phyloP scores from a whole-genome alignment of 2,888 invertebrate species.

The Ptilodon capucinus region DNA sequence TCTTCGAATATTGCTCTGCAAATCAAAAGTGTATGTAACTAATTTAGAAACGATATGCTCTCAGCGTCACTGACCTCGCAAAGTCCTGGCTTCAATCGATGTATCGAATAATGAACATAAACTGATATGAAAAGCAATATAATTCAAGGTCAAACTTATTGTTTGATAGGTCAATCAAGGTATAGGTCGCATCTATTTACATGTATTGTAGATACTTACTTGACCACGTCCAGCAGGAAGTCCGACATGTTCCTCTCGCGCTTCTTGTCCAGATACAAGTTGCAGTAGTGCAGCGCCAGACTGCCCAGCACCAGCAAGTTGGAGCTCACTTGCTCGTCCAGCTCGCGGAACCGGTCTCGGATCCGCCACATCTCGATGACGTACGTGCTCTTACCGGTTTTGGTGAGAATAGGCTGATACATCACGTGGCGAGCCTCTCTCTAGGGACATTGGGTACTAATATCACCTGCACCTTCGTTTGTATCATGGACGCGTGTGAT shows the following conservation, averaged over 20 bases:
- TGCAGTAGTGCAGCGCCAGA: slow-evolving; percentile 86
- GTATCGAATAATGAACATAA: no score
- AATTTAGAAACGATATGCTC: no score
- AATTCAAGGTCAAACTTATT: no score
- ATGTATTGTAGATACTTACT: slow-evolving; percentile 80
- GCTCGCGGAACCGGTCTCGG: slow-evolving; percentile 81
- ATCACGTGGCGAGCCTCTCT: slow-evolving; percentile 70
- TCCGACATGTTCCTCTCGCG: slow-evolving; percentile 88
- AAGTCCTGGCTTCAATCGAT: no score
- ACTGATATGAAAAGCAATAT: no score
- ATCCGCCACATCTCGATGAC: slow-evolving; percentile 87
- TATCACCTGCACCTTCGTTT: no score
- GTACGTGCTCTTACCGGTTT: slow-evolving; percentile 84
- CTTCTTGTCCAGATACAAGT: slow-evolving; percentile 86
- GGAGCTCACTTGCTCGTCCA: slow-evolving; percentile 86
- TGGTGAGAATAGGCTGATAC: slow-evolving; percentile 85
- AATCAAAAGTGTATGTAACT: no score
- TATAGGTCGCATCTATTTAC: no score
- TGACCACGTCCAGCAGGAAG: slow-evolving; percentile 90
- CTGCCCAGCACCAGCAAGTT: slow-evolving; percentile 88
- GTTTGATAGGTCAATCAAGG: neutral
- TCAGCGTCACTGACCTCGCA: no score
- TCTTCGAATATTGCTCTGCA: slow-evolving; percentile 93
- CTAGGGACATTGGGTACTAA: slow-evolving; percentile 36
- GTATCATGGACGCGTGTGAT: no score